Conservation (phyloP, 2,888 invertebrate species). For the Oscheius myriophilus region DNA sequence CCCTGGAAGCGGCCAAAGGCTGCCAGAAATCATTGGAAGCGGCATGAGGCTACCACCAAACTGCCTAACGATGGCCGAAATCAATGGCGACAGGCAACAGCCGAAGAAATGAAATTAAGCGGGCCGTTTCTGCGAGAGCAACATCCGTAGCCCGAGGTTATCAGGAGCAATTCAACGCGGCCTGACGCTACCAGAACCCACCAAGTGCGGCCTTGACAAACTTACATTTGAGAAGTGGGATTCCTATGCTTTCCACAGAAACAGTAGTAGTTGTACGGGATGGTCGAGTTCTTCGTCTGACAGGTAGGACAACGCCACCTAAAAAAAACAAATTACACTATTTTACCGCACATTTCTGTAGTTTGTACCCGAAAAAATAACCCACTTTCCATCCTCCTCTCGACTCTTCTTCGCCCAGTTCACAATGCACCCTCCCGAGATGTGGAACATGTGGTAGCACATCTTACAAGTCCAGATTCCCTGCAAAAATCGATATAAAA, state of each 20-base stretch:
- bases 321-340: conserved; percentile 5
- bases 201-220: background rate
- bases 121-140: no score
- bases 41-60: no score
- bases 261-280: conserved; percentile 86
- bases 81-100: no score
- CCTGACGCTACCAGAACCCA: no score
- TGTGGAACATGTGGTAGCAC: conserved; percentile 91
- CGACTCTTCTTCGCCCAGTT: conserved; percentile 81
- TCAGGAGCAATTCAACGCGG: no score
- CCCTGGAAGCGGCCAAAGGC: no score
- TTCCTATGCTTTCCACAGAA: conserved; percentile 86
- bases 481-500: conserved; percentile 71
- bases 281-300: conserved; percentile 79
- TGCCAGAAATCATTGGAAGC: no score
- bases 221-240: conserved; percentile 76
- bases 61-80: no score
- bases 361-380: background rate
- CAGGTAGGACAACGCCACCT: conserved; percentile 95
- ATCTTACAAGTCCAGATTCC: conserved; percentile 89
- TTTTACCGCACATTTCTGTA: background rate
- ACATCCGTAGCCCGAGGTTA: no score
- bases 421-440: conserved; percentile 81
- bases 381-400: conserved; percentile 36
- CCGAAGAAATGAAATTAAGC: no score